phyloP scores from a whole-genome alignment of 2,888 invertebrate species.

The Adelphocoris suturalis region DNA sequence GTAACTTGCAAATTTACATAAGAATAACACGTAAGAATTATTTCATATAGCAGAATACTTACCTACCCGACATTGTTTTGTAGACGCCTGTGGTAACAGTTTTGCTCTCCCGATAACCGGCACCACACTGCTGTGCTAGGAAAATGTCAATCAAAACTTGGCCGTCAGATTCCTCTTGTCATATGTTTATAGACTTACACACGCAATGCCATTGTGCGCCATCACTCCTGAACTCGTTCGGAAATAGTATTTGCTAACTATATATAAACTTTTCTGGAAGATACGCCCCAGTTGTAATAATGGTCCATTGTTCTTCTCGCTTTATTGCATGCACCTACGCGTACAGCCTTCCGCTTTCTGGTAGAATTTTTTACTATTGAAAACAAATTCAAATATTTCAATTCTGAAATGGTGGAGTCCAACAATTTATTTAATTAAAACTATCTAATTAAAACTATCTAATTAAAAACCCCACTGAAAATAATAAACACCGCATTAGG shows the following conservation, averaged over 20 bases:
- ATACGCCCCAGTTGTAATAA: conserved; percentile 3
- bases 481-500: no score
- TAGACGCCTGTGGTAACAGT: not conserved
- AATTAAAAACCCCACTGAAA: no score
- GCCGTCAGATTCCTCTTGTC: not conserved
- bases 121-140: not conserved
- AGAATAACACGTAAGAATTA: no score
- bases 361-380: not conserved
- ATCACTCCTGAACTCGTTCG: not conserved
- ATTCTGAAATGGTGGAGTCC: not conserved
- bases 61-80: conserved; percentile 21
- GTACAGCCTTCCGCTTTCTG: not conserved
- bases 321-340: not conserved
- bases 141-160: not conserved
- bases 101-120: not conserved
- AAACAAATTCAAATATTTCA: no score
- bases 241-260: not conserved
- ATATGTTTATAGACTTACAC: not conserved
- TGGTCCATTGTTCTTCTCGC: not conserved
- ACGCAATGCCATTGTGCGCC: not conserved
- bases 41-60: not conserved
- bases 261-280: not conserved
- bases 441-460: no score
- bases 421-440: not conserved
- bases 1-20: no score